Percentiles rank a stretch among this genome's conserved stretches.
These are phyloP conservation scores for Tiaroga cobitis DNA, from an alignment of 2,797 vertebrate species.

Conservation along the genomic window DNA sequence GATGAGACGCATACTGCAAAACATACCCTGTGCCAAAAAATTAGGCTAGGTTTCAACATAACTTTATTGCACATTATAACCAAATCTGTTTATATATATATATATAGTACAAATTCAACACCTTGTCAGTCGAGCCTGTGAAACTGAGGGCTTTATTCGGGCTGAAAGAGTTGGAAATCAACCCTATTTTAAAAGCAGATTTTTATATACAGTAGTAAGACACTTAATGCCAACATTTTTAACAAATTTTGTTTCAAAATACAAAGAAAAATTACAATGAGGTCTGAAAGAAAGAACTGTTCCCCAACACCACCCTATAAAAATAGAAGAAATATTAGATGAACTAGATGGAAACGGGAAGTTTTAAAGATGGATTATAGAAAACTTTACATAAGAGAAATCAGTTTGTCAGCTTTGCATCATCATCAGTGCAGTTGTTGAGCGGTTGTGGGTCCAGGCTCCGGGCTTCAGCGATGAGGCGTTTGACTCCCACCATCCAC, in stretches of 20 bases:
- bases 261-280: neutral
- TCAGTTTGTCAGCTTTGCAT: neutral
- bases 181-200: neutral
- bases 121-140: neutral
- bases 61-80: slow-evolving; percentile 7
- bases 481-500: slow-evolving; percentile 95
- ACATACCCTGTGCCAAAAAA: neutral
- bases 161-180: neutral
- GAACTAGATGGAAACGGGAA: neutral
- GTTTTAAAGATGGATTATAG: neutral
- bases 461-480: slow-evolving; percentile 88
- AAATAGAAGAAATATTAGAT: neutral
- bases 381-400: slow-evolving; percentile 16
- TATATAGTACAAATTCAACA: neutral
- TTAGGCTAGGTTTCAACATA: neutral
- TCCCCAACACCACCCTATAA: neutral
- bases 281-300: neutral
- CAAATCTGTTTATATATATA: neutral
- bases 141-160: neutral
- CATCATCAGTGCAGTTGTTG: neutral
- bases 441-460: slow-evolving; percentile 70
- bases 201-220: neutral
- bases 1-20: neutral
- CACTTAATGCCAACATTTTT: neutral
- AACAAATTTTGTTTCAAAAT: neutral